A percentile compares a stretch with the other conserved stretches of the same genome.
phyloP scores from a whole-genome alignment of 2,888 invertebrate genomes.

The Lasioglossum malachurum region DNA sequence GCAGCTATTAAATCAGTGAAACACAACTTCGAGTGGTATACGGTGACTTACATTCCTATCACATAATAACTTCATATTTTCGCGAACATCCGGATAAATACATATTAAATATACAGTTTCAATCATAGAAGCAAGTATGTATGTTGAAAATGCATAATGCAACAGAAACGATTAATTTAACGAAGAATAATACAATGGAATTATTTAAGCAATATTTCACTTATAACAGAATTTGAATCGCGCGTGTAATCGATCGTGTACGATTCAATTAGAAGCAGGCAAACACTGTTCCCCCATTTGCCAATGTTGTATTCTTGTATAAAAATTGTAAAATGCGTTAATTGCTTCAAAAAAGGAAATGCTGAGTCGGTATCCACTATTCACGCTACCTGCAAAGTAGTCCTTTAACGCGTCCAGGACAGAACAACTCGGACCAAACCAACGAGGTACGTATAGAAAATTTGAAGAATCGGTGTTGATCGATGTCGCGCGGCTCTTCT shows the following conservation, averaged over 20 bases:
- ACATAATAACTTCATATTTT: conserved; percentile 62
- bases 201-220: conserved; percentile 58
- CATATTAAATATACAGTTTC: conserved; percentile 72
- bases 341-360: conserved; percentile 58
- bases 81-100: conserved; percentile 70
- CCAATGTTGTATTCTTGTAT: conserved; percentile 54
- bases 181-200: conserved; percentile 73
- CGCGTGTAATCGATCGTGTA: conserved; percentile 54
- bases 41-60: conserved; percentile 15
- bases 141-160: conserved; percentile 65
- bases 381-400: conserved; percentile 26
- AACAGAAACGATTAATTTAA: conserved; percentile 66
- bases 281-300: conserved; percentile 63
- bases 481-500: background rate
- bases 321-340: conserved; percentile 68
- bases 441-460: background rate
- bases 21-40: conserved; percentile 26
- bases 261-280: conserved; percentile 62
- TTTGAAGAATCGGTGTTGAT: background rate
- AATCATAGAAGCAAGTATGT: conserved; percentile 70
- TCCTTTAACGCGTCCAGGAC: background rate
- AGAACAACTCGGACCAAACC: background rate
- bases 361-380: conserved; percentile 39
- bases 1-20: conserved; percentile 15
- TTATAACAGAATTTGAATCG: conserved; percentile 51